Evolutionary conservation across 2,888 invertebrate genomes (phyloP).

Genomic region (Hypercompe scribonia): DNA sequence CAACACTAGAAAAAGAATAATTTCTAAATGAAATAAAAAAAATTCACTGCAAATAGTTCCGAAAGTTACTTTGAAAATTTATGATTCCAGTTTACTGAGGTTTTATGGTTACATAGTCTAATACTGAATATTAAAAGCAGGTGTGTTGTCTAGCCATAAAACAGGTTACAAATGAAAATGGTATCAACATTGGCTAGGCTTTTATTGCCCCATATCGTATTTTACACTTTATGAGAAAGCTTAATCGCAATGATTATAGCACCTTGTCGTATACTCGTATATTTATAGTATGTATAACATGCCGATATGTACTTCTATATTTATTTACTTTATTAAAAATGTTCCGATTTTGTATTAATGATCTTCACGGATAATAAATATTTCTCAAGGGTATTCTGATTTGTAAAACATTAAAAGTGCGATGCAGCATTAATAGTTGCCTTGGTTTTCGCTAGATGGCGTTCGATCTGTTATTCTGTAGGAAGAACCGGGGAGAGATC

Average conservation of each 20-base stretch:
- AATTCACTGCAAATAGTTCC: too few species aligned
- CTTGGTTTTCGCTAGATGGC: not conserved
- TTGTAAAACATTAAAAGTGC: not conserved
- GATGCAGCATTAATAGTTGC: not conserved
- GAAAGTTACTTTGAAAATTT: not conserved
- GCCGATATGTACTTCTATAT: not conserved
- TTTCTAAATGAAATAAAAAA: too few species aligned
- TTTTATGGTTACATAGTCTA: not conserved
- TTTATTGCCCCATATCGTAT: not conserved
- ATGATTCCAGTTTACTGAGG: not conserved
- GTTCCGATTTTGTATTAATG: too few species aligned
- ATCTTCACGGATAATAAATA: too few species aligned
- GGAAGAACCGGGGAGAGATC: too few species aligned
- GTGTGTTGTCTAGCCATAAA: not conserved
- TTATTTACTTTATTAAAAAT: too few species aligned
- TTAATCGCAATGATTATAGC: not conserved
- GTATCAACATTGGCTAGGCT: not conserved
- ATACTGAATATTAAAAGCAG: not conserved
- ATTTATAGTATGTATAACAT: not conserved
- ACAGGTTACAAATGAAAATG: not conserved
- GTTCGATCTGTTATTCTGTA: not conserved
- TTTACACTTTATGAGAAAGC: not conserved
- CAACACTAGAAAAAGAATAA: too few species aligned
- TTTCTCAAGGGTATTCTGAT: not conserved
- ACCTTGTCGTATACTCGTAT: not conserved